Base-by-base conservation (phyloP, 2,113 vertebrate genomes). In the Heliornis fulica region DNA sequence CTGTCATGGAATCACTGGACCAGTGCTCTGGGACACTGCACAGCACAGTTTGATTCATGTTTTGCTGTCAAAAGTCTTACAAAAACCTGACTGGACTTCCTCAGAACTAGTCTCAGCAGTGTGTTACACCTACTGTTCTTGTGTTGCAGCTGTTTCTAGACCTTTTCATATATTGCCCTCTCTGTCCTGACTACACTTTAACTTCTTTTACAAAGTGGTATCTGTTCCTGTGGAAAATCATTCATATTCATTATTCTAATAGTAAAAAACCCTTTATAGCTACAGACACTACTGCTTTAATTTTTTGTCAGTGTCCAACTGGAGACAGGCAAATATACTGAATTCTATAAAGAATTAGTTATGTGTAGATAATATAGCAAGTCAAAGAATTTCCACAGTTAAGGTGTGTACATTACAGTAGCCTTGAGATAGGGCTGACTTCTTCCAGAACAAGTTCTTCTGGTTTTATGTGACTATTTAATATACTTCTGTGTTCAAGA, bases 361-460 rank as follows among this genome's bases (percentile, higher is more conserved):
- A 1, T 56, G 41, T 21, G 41, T 57, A 89, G 81, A 65, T 90
- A 68, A 68, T 54, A 56, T 1, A 83, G 4, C 38, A 36, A 43
- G 63, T 66, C 64, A 71, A 92, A 80, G 76, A 92, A 74, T 95
- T 90, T 92, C 41, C 70, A 90, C 59, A 83, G 12, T 59, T 46
- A 92, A 95, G 83, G 88, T 48, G 89, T 92, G 81, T 95, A n/a
- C 32, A 1, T 71, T 83, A 28, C 46, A 94, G 50, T 59, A 92
- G 93, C 83, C 80, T 86, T 93, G 90, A 95, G 94, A 96, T 94
- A 92, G 83, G 87, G 86, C 81, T 92, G 89, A 57, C 66, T 92
- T 94, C 75, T 93, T 87, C 64, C 75, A 45, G 74, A 96, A 95
- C 94, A 56, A 94, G 96, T 97, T 95, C 48, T 96, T 84, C 96